These are phyloP conservation scores for Zoanthus sociatus DNA, from an alignment of 92 coral and sea anemone species.

Conservation along the genomic window DNA sequence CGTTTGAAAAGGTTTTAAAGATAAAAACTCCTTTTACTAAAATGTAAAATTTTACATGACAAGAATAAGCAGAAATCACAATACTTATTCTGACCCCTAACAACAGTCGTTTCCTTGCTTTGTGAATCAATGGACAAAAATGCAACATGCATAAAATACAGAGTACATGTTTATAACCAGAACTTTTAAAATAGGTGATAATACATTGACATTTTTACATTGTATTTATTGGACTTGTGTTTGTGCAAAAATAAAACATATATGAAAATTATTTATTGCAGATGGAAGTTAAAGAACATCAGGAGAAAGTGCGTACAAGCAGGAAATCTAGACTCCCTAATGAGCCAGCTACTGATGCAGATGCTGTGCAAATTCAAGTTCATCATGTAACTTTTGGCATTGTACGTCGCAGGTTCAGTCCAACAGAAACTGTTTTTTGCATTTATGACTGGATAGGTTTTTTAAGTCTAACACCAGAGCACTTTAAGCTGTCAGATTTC, in stretches of 20 bases:
- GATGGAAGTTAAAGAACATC: constrained; percentile 16
- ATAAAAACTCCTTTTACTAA: background rate
- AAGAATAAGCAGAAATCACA: background rate
- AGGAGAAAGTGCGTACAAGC: constrained; percentile 6
- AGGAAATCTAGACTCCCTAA: constrained; percentile 8
- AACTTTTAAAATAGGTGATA: constrained; percentile 1
- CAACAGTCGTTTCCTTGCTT: background rate
- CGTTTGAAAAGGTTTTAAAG: background rate
- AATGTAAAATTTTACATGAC: background rate
- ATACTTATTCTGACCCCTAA: background rate
- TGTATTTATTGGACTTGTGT: background rate
- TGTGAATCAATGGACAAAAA: background rate
- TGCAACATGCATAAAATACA: constrained; percentile 6
- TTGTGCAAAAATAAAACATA: constrained; percentile 1
- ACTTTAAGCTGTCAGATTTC: constrained; percentile 48
- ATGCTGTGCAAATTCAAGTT: constrained; percentile 6
- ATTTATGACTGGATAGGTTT: constrained; percentile 67
- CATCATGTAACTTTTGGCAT: constrained; percentile 28
- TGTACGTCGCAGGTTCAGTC: constrained; percentile 50
- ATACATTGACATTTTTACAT: constrained; percentile 5
- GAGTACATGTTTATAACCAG: background rate
- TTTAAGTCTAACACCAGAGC: constrained; percentile 52
- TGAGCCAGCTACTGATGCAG: constrained; percentile 11
- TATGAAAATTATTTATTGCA: constrained; percentile 3
- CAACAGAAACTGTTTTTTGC: constrained; percentile 27